Base-by-base conservation (phyloP, 2,113 vertebrate genomes). In the Corvus cornix region DNA sequence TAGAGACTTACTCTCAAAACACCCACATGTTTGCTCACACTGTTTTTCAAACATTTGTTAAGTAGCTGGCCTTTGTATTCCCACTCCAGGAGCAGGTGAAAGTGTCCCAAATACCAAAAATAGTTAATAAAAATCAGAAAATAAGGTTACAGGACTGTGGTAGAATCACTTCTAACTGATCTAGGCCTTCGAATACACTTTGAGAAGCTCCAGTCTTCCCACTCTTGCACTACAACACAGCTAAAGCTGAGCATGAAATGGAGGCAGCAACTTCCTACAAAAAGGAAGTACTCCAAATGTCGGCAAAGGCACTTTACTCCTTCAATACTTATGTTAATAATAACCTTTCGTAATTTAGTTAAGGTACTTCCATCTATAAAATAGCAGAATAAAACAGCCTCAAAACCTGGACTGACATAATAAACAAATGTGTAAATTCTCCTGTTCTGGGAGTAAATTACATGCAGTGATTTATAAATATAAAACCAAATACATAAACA, bases 351-450 rank as follows among this genome's bases (percentile, higher is more conserved):
- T 1, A 68, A 70, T 86, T 67, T 67, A 58, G 31, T 44, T 27
- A 37, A 10, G 3, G 22, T 41, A 48, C 4, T 69, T 78, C 31
- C 23, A 14, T 10, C 44, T 73, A 19, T 33, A 56, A 60, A 80
- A 79, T 7, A 13, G 7, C n/a, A 77, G 24, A 84, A 49, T 31
- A 51, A 82, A 90, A 44, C n/a, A 75, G 18, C 8, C 19, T 82
- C 0, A 0, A 53, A 70, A 72, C 6, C 43, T 9, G 43, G 4
- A 67, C 4, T 28, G 51, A 55, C 17, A 27, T 4, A 3, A 48
- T 30, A 66, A 90, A 52, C 16, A 59, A 67, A 64, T 27, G 11
- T 17, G 10, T 31, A 33, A 11, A 8, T 28, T 44, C 81, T 79
- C 26, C 44, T 51, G 8, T 41, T 75, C 26, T 23, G 39, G 10